Base-by-base conservation (phyloP, 2,888 invertebrate genomes). In the Epistrophe eligans region DNA sequence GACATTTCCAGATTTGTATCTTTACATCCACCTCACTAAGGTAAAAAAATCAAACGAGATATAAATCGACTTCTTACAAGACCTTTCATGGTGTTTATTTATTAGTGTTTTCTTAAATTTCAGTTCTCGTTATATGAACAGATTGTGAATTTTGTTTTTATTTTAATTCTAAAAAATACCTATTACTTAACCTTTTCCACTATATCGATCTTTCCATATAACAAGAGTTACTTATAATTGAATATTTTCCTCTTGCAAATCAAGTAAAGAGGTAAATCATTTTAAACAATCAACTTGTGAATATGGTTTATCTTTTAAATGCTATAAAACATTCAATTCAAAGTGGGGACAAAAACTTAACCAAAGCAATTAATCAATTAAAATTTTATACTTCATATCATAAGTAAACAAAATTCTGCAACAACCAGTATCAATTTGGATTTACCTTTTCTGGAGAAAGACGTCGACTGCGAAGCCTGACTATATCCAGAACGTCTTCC, bases 401-500 rank as follows among this genome's bases (percentile, higher is more conserved):
- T 2, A 55, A 28, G 55, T 55, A 32, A 55, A 55, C 55, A 50
- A 57, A 66, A 32, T 66, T 10, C 19, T 55, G 6, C 8, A 43
- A 67, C 60, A 32, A 32, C 9, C 28, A 55, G 6, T 24, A 24
- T 13, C 1, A 52, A 24, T 24, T 48, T 52, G 13, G 32, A 55
- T 28, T 90, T 89, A 92, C 92, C 92, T 91, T 92, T 92, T 79
- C 92, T 88, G 58, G 89, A 91, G 4, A 90, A 88, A 79, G 90
- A 91, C 3, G 89, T 89, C 40, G 89, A 84, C 74, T 91, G 91
- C 17, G 90, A 88, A 8, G 91, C 88, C 6, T 89, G 90, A 77
- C 89, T 90, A 50, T 84, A 84, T 2, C 79, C 84, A 70, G 96
- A 97, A 91, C 97, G 95, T 80, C 96, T 95, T 71, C 96, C 95